Evolutionary conservation across 1,140 invertebrate genomes (phyloP).

Genomic region (Forficula auricularia): DNA sequence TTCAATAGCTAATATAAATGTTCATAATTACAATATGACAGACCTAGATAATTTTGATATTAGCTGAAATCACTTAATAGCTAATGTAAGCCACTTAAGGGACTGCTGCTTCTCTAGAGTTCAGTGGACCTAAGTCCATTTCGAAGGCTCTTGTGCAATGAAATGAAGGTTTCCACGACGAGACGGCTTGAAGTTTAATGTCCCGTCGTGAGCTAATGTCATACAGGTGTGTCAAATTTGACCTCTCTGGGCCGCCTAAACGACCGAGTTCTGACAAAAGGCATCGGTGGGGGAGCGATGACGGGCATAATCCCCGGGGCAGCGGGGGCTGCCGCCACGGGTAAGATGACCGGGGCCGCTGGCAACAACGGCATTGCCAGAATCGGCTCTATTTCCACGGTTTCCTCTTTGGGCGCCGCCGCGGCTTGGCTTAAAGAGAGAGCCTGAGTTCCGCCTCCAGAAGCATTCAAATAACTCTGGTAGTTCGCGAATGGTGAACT

Average conservation of each 20-base stretch:
- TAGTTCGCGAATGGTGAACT: conserved; percentile 33
- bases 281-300: conserved; percentile 24
- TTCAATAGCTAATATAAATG: too few relatives aligned
- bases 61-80: too few relatives aligned
- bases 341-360: conserved; percentile 10
- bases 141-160: too few relatives aligned
- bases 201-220: conserved; percentile 26
- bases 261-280: conserved; percentile 23
- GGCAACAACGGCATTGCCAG: conserved; percentile 6
- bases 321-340: conserved; percentile 6
- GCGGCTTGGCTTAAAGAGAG: neutral
- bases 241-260: conserved; percentile 30
- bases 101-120: too few relatives aligned
- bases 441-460: neutral
- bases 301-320: conserved; percentile 19
- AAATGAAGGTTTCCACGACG: conserved; percentile 3
- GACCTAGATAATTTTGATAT: too few relatives aligned
- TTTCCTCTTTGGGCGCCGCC: conserved; percentile 7
- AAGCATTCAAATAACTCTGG: neutral
- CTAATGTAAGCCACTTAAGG: too few relatives aligned
- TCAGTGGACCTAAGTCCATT: too few relatives aligned
- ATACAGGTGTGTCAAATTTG: conserved; percentile 30
- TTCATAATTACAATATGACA: too few relatives aligned
- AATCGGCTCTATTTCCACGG: neutral
- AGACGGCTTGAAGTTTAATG: conserved; percentile 23